A percentile compares a stretch with the other conserved stretches of the same genome.
These are phyloP conservation scores for Manis pentadactyla DNA, from an alignment of 2,797 vertebrate species.

Conservation along the genomic window DNA sequence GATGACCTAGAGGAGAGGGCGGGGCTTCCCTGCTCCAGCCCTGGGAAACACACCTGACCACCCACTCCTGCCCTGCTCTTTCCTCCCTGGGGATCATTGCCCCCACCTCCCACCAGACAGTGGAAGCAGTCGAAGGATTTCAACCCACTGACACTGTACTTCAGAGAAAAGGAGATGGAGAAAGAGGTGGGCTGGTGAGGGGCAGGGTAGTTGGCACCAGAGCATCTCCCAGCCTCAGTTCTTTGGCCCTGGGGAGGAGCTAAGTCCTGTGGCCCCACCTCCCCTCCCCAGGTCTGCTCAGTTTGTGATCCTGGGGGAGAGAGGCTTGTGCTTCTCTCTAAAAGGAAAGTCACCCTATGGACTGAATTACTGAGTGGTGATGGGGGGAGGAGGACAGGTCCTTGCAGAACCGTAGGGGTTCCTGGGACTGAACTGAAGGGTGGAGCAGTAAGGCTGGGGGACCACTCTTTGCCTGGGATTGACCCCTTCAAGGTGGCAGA, in stretches of 20 bases:
- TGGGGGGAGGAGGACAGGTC: not conserved
- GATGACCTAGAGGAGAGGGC: not conserved
- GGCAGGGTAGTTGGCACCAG: not conserved
- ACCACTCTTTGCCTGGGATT: not conserved
- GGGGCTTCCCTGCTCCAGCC: not conserved
- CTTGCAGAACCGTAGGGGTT: not conserved
- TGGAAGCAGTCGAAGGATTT: constrained; percentile 90
- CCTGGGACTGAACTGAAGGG: not conserved
- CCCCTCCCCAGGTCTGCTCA: not conserved
- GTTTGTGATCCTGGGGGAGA: not conserved
- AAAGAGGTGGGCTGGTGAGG: constrained; percentile 87
- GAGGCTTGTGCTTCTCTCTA: not conserved
- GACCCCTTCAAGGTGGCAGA: not conserved
- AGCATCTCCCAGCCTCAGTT: not conserved
- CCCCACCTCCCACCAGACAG: constrained; percentile 81
- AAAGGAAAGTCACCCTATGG: not conserved
- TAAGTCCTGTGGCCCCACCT: not conserved
- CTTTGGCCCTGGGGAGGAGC: not conserved
- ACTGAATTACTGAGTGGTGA: not conserved
- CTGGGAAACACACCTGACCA: not conserved
- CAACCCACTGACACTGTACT: constrained; percentile 92
- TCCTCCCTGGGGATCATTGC: not conserved
- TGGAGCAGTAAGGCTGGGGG: not conserved
- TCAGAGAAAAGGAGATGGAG: constrained; percentile 91
- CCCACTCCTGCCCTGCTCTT: not conserved